Evolutionary conservation across 2,888 invertebrate species (phyloP), one percentile per base, ranked within the genome.

Genomic region (Agrilus mali): DNA sequence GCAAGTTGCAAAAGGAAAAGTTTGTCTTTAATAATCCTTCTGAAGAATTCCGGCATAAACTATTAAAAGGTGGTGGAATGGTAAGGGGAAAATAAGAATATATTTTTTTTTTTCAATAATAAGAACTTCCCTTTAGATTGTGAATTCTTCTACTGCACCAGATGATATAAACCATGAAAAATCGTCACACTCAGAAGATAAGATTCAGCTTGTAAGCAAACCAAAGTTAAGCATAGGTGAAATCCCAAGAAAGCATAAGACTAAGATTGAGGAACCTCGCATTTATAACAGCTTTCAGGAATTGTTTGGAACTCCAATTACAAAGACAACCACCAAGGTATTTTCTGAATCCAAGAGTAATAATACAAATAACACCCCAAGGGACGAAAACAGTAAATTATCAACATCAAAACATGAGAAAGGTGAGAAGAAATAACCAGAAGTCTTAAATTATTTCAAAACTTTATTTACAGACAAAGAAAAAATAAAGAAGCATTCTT

Each of bases 1-100:
- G 73, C 58, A 78, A 78, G 53, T 75, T 77, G 45, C 77, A 86
- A 46, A 80, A 79, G 57, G 90, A 95, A 61, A 85, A 85, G 54
- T 80, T 87, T 59, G 78, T 87, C 40, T 92, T 96, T 64, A 77
- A 78, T 57, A 83, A 81, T 58, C 88, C 90, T 7, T 80, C 83
- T 47, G 93, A 93, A 49, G 95, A 96, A 43, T 94, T 95, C 66
- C 78, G 81, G 46, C 80, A 82, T 55, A 90, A 87, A 60, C 70
- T 96, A 15, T 66, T 95, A 38, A 87, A 84, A 68, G 93, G 89
- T 44, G 94, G 95, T 47, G 95, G 80, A 8, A 71, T 76, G 47
- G 69, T 72, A 48, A 60, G 61, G 34, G 43, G 33, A 12, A 22
- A 27, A 27, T 27, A 10, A 10, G 27, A 3, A 10, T 27, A 10